Evolutionary conservation across 2,113 vertebrate genomes (phyloP), one percentile per base, ranked within the genome.

Genomic region (Indicator maculatus): DNA sequence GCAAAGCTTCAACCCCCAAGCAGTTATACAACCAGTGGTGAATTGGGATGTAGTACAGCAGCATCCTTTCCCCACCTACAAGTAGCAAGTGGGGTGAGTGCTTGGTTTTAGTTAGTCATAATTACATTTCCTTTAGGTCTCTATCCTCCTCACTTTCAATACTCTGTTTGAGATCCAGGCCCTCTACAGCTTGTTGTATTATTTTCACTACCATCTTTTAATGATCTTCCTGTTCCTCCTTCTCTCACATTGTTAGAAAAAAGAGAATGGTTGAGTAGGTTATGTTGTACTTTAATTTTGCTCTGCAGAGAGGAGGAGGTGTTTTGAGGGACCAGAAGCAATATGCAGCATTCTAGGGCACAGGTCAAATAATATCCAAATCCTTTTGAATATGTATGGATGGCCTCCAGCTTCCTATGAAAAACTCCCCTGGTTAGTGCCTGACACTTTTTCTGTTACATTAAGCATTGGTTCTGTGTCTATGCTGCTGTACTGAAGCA

Each of bases 351-450:
- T 77, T 92, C 72, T 61, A 39, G 76, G 73, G 47, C 65, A 90
- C 19, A 75, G 94, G 86, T 91, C 93, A 95, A 78, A 86, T 88
- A 83, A 95, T 78, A 88, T 74, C 69, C 15, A 31, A 30, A 87
- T 91, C 36, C 33, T 91, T 90, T 77, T 95, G 82, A 94, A 90
- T 95, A 95, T 83, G 64, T 67, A 69, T 91, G 73, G 5, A 77
- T 95, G 30, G 82, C 89, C 88, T 88, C 60, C 47, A 67, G 85
- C 91, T 89, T 85, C 31, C 50, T 53, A 30, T 60, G 60, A 41
- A 77, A 83, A 91, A n/a, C 21, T 77, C 53, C 50, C 36, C 20
- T 76, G 16, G 77, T 44, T 65, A 47, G 64, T 23, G 38, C 90
- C 71, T 92, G 18, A 59, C 9, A 15, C 47, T 78, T 93, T 45